These are phyloP conservation scores for Neotragus pygmaeus DNA, from an alignment of 2,113 vertebrate species.

Conservation along the genomic window DNA sequence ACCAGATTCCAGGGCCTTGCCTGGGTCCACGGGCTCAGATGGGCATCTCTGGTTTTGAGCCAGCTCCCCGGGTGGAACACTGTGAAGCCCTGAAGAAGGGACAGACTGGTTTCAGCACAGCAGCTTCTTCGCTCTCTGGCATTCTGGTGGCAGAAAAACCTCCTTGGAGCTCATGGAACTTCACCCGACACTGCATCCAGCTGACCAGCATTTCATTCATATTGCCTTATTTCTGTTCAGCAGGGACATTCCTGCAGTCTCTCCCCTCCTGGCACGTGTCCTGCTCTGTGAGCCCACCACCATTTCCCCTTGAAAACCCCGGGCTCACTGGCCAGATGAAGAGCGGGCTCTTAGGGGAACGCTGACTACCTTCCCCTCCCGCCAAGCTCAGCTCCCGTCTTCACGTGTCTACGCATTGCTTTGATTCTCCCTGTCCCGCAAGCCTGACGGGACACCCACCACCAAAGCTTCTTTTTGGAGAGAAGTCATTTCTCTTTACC, in stretches of 20 bases:
- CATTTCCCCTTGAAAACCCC: background rate
- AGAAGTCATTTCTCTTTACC: background rate
- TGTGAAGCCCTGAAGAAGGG: background rate
- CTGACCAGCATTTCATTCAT: accelerated
- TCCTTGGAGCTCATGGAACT: background rate
- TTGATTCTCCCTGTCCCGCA: background rate
- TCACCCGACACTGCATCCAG: background rate
- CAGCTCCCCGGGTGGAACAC: background rate
- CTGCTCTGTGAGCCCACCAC: background rate
- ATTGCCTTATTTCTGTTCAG: background rate
- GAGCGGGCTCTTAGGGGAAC: background rate
- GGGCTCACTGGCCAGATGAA: background rate
- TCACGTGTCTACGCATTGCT: background rate
- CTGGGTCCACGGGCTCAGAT: accelerated
- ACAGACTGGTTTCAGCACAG: background rate
- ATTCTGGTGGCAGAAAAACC: background rate
- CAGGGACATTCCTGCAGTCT: background rate
- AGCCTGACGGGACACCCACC: background rate
- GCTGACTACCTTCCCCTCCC: background rate
- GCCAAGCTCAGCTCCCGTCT: background rate
- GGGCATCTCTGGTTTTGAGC: background rate
- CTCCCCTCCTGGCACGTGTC: background rate
- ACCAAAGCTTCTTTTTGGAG: accelerated
- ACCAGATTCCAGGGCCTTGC: background rate
- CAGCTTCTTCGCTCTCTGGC: background rate